phyloP scores from a whole-genome alignment of 2,113 vertebrate species.

The Tinamus guttatus region DNA sequence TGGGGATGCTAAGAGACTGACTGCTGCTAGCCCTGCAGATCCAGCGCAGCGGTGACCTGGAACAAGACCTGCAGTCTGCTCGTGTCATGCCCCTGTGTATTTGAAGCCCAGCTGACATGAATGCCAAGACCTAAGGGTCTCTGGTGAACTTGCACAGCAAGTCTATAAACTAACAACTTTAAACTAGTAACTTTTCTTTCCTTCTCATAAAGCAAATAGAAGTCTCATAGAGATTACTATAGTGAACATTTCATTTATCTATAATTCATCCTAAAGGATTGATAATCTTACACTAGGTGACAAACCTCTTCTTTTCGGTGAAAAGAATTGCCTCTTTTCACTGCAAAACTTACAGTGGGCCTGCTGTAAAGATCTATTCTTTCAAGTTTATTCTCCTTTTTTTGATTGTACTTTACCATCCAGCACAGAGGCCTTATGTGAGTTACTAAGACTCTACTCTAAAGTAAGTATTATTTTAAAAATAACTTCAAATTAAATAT shows the following conservation, averaged over 20 bases:
- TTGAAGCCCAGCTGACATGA: too few relatives aligned
- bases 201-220: background rate
- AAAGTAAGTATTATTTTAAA: conserved; percentile 61
- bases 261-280: background rate
- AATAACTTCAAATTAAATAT: conserved; percentile 66
- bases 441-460: background rate
- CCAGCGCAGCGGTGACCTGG: background rate
- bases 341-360: background rate
- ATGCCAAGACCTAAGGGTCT: background rate
- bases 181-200: background rate
- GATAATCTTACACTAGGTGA: background rate
- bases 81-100: background rate
- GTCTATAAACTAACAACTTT: background rate
- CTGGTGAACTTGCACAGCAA: background rate
- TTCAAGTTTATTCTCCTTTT: background rate
- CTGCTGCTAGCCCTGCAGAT: rapidly evolving
- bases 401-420: background rate
- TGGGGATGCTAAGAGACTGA: background rate
- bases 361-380: background rate
- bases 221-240: background rate
- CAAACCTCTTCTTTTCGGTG: background rate
- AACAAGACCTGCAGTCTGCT: background rate
- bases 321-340: background rate
- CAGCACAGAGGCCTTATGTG: background rate
- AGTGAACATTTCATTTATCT: background rate